Conservation (phyloP, 2,113 vertebrate genomes). For the Paradisaea rubra region DNA sequence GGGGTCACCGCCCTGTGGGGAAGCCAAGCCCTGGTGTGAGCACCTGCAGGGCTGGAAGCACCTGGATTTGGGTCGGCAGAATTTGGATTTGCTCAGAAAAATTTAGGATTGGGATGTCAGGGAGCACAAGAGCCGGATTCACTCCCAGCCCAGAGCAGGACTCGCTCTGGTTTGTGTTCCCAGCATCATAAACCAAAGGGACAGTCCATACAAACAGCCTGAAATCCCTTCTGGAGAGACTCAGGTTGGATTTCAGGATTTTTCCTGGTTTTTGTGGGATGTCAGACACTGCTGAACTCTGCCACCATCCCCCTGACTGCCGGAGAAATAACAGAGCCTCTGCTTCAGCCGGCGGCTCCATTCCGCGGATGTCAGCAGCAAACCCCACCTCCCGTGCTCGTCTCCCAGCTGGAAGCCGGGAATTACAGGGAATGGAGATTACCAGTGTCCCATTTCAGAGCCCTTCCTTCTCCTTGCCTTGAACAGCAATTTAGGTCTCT, state of each 20-base stretch:
- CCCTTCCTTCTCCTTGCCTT: neutral
- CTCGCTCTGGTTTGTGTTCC: neutral
- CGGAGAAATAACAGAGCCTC: neutral
- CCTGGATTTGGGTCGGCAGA: rapidly evolving
- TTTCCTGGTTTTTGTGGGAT: neutral
- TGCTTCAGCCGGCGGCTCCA: neutral
- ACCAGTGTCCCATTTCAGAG: neutral
- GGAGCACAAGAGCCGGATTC: neutral
- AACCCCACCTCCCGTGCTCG: neutral
- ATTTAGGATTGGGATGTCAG: neutral
- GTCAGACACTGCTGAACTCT: neutral
- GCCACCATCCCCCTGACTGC: neutral
- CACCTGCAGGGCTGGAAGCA: neutral
- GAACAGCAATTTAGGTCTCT: neutral
- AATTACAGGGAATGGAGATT: neutral
- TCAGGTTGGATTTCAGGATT: neutral
- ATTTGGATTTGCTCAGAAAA: neutral
- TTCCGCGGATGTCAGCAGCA: neutral
- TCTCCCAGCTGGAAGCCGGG: neutral
- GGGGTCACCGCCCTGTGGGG: neutral
- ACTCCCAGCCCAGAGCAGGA: neutral
- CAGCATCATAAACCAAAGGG: neutral
- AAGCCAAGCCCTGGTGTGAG: neutral
- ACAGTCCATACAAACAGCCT: neutral
- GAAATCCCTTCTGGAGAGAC: neutral